These are phyloP conservation scores for Osmerus mordax DNA, from an alignment of 2,113 vertebrate genomes.

Conservation along the genomic window DNA sequence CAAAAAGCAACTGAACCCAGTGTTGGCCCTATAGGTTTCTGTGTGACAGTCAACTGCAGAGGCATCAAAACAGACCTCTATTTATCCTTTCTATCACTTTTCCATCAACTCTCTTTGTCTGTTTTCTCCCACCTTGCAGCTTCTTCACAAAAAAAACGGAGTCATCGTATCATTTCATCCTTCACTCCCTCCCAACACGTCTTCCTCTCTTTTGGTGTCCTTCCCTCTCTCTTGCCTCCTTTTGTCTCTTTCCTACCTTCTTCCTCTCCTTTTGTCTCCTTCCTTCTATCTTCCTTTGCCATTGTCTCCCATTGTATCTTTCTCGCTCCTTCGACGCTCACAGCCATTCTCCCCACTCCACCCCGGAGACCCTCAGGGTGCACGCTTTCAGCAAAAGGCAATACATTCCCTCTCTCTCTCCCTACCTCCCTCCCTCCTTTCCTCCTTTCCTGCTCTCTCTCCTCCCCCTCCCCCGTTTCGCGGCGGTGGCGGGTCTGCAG, in stretches of 20 bases:
- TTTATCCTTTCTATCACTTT: background rate
- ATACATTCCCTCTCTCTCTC: background rate
- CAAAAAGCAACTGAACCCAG: background rate
- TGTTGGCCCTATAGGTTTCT: background rate
- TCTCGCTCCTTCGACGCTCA: too few species aligned
- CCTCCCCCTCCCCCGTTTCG: constrained; percentile 55
- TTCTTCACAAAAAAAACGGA: background rate
- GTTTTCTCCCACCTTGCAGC: background rate
- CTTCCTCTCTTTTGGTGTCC: background rate
- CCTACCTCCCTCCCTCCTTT: constrained; percentile 60
- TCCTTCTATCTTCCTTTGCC: background rate
- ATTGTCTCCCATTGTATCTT: too few species aligned
- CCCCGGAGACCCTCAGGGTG: too few species aligned
- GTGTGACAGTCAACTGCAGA: too few species aligned
- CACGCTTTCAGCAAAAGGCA: too few species aligned
- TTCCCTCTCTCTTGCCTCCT: background rate
- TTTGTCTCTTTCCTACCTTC: background rate
- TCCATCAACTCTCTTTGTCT: background rate
- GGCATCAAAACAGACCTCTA: background rate
- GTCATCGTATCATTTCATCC: too few species aligned
- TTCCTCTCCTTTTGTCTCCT: background rate
- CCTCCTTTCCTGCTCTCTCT: constrained; percentile 35
- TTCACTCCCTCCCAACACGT: too few species aligned
- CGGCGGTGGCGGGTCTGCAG: constrained; percentile 76
- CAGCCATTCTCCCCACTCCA: too few species aligned